A percentile compares a stretch with the other conserved stretches of the same genome.
These are phyloP conservation scores for Taenaris catops DNA, from an alignment of 2,888 invertebrate genomes.

Conservation along the genomic window DNA sequence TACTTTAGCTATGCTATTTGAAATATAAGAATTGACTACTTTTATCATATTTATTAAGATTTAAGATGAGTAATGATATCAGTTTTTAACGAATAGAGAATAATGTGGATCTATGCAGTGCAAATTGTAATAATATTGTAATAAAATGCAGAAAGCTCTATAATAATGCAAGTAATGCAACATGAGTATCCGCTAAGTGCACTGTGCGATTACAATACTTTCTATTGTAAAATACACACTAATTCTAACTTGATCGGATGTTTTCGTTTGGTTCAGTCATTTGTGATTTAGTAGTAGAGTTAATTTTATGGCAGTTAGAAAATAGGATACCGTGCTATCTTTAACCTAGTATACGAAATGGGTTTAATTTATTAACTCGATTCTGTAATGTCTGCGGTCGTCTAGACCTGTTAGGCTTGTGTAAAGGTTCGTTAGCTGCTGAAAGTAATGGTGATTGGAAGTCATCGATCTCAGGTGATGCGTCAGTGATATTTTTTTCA, in stretches of 20 bases:
- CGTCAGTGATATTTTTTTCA: slow-evolving; percentile 25
- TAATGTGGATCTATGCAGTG: slow-evolving; percentile 14
- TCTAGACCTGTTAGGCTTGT: slow-evolving; percentile 57
- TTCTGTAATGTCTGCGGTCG: slow-evolving; percentile 52
- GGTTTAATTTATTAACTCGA: slow-evolving; percentile 63
- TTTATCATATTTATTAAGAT: slow-evolving; percentile 28
- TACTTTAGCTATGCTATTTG: slow-evolving; percentile 28
- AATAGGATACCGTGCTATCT: slow-evolving; percentile 23
- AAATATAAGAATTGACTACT: slow-evolving; percentile 45
- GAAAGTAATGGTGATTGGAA: slow-evolving; percentile 67
- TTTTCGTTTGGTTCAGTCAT: slow-evolving; percentile 43
- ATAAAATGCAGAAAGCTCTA: slow-evolving; percentile 16
- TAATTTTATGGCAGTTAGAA: slow-evolving; percentile 43
- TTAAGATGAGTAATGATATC: slow-evolving; percentile 7
- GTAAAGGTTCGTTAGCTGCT: slow-evolving; percentile 61
- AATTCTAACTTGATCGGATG: slow-evolving; percentile 38
- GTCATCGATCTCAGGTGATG: slow-evolving; percentile 47
- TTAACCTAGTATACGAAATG: slow-evolving; percentile 72
- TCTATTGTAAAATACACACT: slow-evolving; percentile 44
- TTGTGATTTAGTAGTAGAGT: slow-evolving; percentile 30
- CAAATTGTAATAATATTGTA: slow-evolving; percentile 8
- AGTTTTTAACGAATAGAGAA: slow-evolving; percentile 7
- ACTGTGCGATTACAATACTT: slow-evolving; percentile 58
- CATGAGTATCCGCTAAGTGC: slow-evolving; percentile 53
- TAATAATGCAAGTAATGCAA: slow-evolving; percentile 24